These are phyloP conservation scores for Bryconaethiops microstoma DNA, from an alignment of 2,797 vertebrate species.

Conservation along the genomic window DNA sequence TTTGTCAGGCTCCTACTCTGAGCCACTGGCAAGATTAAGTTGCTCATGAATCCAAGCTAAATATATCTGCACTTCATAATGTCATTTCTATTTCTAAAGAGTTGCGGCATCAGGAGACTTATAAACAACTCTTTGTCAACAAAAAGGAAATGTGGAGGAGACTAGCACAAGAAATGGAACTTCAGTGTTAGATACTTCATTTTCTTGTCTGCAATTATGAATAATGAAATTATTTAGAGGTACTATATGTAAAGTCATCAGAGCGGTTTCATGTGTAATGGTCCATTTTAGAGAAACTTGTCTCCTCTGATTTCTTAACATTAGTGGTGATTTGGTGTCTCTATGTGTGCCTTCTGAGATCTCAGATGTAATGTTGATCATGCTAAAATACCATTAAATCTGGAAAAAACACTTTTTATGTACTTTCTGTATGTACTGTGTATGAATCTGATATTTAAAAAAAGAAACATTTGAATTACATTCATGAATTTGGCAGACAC, in stretches of 20 bases:
- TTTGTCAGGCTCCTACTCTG: slow-evolving; percentile 39
- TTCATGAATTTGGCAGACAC: too few relatives aligned
- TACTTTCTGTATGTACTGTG: too few relatives aligned
- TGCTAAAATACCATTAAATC: too few relatives aligned
- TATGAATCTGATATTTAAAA: too few relatives aligned
- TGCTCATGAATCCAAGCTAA: slow-evolving; percentile 3
- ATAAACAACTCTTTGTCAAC: slow-evolving; percentile 27
- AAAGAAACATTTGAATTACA: too few relatives aligned
- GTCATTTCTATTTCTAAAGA: slow-evolving; percentile 31
- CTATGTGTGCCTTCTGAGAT: too few relatives aligned
- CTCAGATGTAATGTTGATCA: too few relatives aligned
- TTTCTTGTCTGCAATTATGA: background rate
- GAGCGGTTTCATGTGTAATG: background rate
- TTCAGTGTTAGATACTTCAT: background rate
- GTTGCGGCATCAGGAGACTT: slow-evolving; percentile 7
- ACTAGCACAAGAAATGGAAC: background rate
- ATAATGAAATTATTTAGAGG: background rate
- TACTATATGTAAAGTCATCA: background rate
- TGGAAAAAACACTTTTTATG: too few relatives aligned
- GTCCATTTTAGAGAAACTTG: too few relatives aligned
- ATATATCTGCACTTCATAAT: slow-evolving; percentile 27
- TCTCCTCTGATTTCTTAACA: too few relatives aligned
- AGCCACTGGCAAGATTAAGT: slow-evolving; percentile 28
- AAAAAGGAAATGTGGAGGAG: background rate
- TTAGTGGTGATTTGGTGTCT: too few relatives aligned